Evolutionary conservation across 2,888 invertebrate genomes (phyloP).

Genomic region (Alviniconcha strummeri): DNA sequence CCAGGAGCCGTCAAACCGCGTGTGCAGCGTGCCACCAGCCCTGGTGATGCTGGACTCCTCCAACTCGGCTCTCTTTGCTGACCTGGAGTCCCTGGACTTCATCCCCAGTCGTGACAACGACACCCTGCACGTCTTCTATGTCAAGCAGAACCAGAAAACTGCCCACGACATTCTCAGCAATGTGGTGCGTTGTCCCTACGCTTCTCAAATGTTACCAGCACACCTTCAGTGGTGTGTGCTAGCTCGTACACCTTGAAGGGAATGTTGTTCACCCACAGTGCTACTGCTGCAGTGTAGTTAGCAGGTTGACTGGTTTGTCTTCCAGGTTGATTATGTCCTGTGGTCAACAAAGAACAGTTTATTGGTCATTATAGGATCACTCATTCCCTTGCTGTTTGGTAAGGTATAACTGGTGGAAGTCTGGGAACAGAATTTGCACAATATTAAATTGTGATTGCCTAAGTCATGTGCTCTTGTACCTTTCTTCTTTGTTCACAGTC

Average conservation of each 20-base stretch:
- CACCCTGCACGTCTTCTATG: constrained; percentile 95
- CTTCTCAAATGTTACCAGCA: not conserved
- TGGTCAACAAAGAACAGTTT: no score
- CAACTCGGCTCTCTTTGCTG: constrained; percentile 83
- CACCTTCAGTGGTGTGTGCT: constrained; percentile 76
- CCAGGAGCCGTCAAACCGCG: constrained; percentile 66
- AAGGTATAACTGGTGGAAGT: no score
- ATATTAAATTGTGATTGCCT: no score
- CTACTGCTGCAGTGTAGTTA: no score
- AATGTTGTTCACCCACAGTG: not conserved
- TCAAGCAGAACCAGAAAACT: constrained; percentile 87
- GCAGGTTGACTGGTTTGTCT: no score
- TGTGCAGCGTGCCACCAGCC: constrained; percentile 74
- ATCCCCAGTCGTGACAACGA: constrained; percentile 91
- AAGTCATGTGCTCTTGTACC: no score
- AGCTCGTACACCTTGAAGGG: constrained; percentile 85
- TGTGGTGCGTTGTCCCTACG: constrained; percentile 76
- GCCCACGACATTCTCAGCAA: constrained; percentile 88
- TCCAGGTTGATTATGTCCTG: no score
- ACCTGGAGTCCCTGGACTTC: constrained; percentile 88
- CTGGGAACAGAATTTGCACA: no score
- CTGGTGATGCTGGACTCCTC: constrained; percentile 84
- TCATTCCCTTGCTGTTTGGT: no score
- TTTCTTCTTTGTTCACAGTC: no score
- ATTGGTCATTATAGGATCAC: no score